Evolutionary conservation across 2,113 vertebrate species (phyloP).

Genomic region (Oophaga pumilio): DNA sequence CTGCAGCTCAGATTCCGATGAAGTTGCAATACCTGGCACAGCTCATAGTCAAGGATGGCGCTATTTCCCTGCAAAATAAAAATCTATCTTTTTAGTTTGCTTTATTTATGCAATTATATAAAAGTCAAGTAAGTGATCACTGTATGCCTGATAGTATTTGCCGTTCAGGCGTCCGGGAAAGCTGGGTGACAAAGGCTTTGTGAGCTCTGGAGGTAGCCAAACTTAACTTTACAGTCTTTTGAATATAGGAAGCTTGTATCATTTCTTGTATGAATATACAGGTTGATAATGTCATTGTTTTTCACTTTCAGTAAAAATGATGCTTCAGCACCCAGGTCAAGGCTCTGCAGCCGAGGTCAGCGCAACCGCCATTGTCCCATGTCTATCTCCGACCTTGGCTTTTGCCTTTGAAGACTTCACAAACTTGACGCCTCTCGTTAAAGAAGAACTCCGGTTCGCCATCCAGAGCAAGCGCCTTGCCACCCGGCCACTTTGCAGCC

Average conservation of each 20-base stretch:
- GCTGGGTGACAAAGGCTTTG: not conserved
- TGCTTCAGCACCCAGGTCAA: conserved; percentile 91
- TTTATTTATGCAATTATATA: too few species aligned
- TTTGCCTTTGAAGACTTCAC: conserved; percentile 94
- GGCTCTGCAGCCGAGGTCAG: conserved; percentile 90
- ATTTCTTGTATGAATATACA: not conserved
- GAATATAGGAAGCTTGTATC: not conserved
- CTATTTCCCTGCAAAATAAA: not conserved
- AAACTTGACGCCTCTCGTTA: conserved; percentile 87
- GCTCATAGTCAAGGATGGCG: not conserved
- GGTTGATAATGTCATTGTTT: not conserved
- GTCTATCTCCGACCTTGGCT: conserved; percentile 86
- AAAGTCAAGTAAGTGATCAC: not conserved
- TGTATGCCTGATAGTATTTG: not conserved
- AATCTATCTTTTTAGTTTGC: too few species aligned
- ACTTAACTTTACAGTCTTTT: too few species aligned
- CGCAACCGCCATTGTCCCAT: conserved; percentile 88
- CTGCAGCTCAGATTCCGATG: not conserved
- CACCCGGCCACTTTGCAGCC: conserved; percentile 75
- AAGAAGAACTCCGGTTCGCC: conserved; percentile 90
- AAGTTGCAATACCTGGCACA: not conserved
- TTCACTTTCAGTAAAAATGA: conserved; percentile 83
- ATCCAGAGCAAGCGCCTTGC: conserved; percentile 88
- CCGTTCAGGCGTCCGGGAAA: not conserved
- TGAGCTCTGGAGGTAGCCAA: too few species aligned